Base-by-base conservation (phyloP, 2,888 invertebrate species). In the Trichacis sp. region DNA sequence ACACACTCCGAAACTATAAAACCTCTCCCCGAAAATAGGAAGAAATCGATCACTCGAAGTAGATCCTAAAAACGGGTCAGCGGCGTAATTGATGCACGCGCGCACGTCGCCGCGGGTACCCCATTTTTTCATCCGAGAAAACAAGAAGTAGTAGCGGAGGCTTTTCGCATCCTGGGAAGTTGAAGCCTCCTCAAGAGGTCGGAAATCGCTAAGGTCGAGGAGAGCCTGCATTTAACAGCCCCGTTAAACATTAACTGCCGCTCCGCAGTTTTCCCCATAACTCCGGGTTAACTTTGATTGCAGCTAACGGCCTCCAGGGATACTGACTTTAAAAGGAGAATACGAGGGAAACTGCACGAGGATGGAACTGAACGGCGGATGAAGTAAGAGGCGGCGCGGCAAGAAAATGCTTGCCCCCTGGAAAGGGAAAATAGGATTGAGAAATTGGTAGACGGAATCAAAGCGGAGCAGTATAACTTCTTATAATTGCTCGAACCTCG, bases 281-380 rank as follows among this genome's bases (percentile, higher is more conserved):
- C 77, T 80, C 73, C 71, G 75, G 77, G 77, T 79, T 80, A 82
- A 83, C 80, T 83, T 83, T 81, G 83, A 82, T 83, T 82, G 82
- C 77, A 82, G 77, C 76, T 78, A 79, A 81, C 79, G 77, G 78
- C 76, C 78, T 73, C 77, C 69, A 72, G 77, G 78, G 73, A 79
- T 77, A 74, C 71, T 72, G 73, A 73, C 76, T 76, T 75, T 77
- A 73, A 74, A 76, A 73, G 73, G 64, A 73, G 68, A 63, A 63
- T 53, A 61, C 61, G 69, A 64, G 67, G 57, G 59, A 64, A 65
- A 55, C 61, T 58, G 50, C 58, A 24, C 29, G 62, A 57, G 63
- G 62, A 57, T 59, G 61, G 64, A 33, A 33, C 33, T 61, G 64
- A 60, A 53, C 60, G 51, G 51, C 51, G 46, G 52, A 62, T 52